Base-by-base conservation (phyloP, 2,113 vertebrate genomes). In the Xiphorhynchus elegans region DNA sequence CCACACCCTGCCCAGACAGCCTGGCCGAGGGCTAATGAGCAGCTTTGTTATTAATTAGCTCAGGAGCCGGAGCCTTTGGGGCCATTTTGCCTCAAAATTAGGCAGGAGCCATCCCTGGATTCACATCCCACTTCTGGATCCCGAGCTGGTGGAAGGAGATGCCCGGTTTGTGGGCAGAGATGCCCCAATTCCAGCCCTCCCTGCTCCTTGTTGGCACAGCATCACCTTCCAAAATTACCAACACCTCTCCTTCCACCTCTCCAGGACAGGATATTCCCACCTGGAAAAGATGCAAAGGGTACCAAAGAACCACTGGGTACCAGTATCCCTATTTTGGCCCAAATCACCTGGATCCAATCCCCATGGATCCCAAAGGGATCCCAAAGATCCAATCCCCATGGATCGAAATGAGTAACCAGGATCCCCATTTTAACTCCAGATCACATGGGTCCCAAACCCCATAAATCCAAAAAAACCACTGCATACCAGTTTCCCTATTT, bases 41-140 rank as follows among this genome's bases (percentile, higher is more conserved):
- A 67, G 76, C 89, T 91, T 89, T 96, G 96, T 87, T 56, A 93
- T 95, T 97, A 96, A 97, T 96, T 94, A 96, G 95, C 94, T 92
- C 80, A 59, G 64, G 49, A 91, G 17, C 53, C 0, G 0, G 12
- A 89, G 86, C 77, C 74, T 59, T 26, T 26, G 23, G 46, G 52
- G 80, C 75, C 58, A 67, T 84, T 64, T 70, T 19, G 6, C n/a
- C 50, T 81, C 33, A 4, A 29, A 63, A 78, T 74, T 1, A 70
- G 62, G 86, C 67, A 47, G 21, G 56, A 89, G 73, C n/a, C 53
- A 17, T 18, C 26, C 13, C 31, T 2, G 68, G 58, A 18, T 20
- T 50, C 63, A 9, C 24, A 4, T 11, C 72, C 52, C 6, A 2
- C 20, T 2, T 0, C 42, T 12, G 60, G n/a, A 44, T 46, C n/a